Evolutionary conservation across 1,140 invertebrate species (phyloP).

Genomic region (Teleogryllus occipitalis): DNA sequence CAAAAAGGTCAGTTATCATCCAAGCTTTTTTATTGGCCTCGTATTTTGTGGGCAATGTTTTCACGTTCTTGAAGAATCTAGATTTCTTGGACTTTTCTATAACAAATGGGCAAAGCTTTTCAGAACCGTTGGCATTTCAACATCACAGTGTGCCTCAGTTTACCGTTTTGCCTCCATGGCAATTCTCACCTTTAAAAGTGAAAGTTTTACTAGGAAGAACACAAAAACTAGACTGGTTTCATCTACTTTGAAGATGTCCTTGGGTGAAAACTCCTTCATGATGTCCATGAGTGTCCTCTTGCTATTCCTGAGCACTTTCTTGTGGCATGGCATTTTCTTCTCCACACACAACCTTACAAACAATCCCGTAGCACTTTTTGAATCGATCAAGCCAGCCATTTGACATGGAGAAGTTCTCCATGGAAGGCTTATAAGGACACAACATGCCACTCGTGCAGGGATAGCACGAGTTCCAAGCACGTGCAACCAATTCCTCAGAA

Average conservation of each 20-base stretch:
- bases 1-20: too few species aligned
- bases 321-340: neutral
- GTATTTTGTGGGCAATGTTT: slow-evolving; percentile 35
- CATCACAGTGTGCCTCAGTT: slow-evolving; percentile 34
- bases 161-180: slow-evolving; percentile 36
- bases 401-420: neutral
- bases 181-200: slow-evolving; percentile 29
- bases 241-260: slow-evolving; percentile 40
- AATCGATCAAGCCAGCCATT: neutral
- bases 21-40: slow-evolving; percentile 32
- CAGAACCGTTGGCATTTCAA: slow-evolving; percentile 36
- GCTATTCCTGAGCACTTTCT: too few species aligned
- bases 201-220: slow-evolving; percentile 31
- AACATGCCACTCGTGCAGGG: neutral
- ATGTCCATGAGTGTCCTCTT: neutral
- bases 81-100: slow-evolving; percentile 33
- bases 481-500: slow-evolving; percentile 6
- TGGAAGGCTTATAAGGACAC: neutral
- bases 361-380: neutral
- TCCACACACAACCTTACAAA: too few species aligned
- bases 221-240: slow-evolving; percentile 37
- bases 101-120: slow-evolving; percentile 33
- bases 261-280: slow-evolving; percentile 26
- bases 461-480: neutral
- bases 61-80: slow-evolving; percentile 32